Conservation (phyloP, 2,888 invertebrate species). For the Galeruca laticollis region DNA sequence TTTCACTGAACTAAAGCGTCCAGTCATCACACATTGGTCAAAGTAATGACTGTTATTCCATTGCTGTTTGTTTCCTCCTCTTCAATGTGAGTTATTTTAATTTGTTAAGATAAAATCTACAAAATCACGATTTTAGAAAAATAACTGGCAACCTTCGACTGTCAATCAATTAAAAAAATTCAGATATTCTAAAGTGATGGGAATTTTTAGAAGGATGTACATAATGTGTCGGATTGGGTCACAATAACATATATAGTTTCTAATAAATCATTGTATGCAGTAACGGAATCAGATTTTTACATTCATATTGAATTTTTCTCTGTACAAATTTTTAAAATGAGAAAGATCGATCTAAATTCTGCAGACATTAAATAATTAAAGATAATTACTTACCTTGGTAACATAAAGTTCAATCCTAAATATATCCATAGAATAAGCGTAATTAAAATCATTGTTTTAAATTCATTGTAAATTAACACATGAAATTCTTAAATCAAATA, state of each 20-base stretch:
- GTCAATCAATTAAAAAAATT: conserved; percentile 32
- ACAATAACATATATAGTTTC: conserved; percentile 28
- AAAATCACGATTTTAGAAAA: conserved; percentile 41
- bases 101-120: conserved; percentile 36
- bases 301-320: no score
- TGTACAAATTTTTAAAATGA: no score
- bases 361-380: no score
- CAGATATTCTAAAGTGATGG: conserved; percentile 21
- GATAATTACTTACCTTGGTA: no score
- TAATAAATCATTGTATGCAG: conserved; percentile 26
- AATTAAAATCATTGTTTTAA: no score
- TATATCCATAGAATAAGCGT: no score
- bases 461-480: no score
- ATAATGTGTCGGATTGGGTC: conserved; percentile 28
- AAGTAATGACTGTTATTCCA: conserved; percentile 16
- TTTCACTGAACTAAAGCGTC: no score
- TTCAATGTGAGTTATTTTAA: conserved; percentile 39
- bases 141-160: conserved; percentile 31
- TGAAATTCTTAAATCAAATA: no score
- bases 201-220: conserved; percentile 32
- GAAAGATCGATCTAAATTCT: no score
- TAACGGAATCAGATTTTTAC: not conserved
- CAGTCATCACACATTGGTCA: conserved; percentile 19
- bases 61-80: conserved; percentile 38
- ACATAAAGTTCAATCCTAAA: no score